Evolutionary conservation across 92 coral and sea anemone genomes (phyloP), one percentile per base, ranked within the genome.

Genomic region (Siderastrea siderea): DNA sequence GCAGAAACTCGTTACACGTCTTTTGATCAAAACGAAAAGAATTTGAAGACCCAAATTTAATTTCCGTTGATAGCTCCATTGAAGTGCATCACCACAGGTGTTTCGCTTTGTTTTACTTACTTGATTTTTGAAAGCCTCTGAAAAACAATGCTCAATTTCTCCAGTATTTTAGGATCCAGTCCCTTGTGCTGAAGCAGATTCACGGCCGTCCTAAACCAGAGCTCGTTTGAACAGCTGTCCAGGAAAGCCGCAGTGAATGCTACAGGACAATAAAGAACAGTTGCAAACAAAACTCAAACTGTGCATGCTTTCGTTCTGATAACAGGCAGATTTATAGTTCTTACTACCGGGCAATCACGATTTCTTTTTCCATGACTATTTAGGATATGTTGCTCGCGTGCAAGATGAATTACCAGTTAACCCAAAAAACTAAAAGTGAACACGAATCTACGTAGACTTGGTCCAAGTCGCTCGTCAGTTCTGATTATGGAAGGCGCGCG

Each of bases 101-200:
- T 63, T 12, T 65, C 70, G 10, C 11, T 26, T 26, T 38, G 47
- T 7, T 19, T 26, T 17, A 78, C 94, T 89, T 86, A 95, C 99
- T 96, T 97, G 91, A 86, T 91, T 88, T 97, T 97, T 5, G 99
- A 97, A 47, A 97, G 96, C 73, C 99, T 80, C 75, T 97, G 99
- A 6, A 97, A 90, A 6, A 97, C 98, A 49, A 97, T 97, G 91
- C 99, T 94, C 11, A 97, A 93, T 80, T 97, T 97, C 79, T 97
- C 99, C 76, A 94, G 70, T 63, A 95, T 87, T 88, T 94, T 97
- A 38, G 91, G 80, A 79, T 94, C 96, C 71, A 86, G 84, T 83
- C 93, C 95, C 69, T 95, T 97, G 78, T 88, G 92, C 49, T 95
- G 96, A 38, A 97, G 95, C 72, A 97, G 77, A 79, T 77, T 89